Base-by-base conservation (phyloP, 2,113 vertebrate species). In the Epinephelus fuscoguttatus region DNA sequence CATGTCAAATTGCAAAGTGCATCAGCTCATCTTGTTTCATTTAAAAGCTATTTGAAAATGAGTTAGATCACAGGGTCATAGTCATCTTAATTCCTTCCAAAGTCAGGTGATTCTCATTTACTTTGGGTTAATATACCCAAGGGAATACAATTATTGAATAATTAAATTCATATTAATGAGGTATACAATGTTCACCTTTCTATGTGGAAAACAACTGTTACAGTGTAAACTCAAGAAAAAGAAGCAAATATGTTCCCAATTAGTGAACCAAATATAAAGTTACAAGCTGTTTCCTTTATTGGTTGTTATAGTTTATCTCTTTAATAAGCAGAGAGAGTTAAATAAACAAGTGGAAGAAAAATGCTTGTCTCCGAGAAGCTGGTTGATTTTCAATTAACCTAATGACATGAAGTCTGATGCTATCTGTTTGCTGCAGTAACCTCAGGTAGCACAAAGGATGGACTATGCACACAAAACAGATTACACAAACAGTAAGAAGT, bases 331-430 rank as follows among this genome's bases (percentile, higher is more conserved):
- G 40, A 81, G 23, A 57, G 55, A 74, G 49, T 78, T 49, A 86
- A 69, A 89, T 71, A 25, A 83, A 37, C 27, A 74, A 70, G 69
- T 47, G 76, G 56, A 84, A 71, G 25, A 85, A 67, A 81, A 74
- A 69, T 30, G 17, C 61, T 21, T 11, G 61, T 74, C 61, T 85
- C 53, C 25, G n/a, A 60, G 74, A 90, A 81, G 78, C 60, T 60
- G n/a, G 52, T 56, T 76, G 62, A 63, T 85, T 87, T 91, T 81
- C 82, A 88, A 87, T 91, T 88, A 91, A 80, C 74, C 87, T 79
- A 73, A 81, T 82, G 72, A 82, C 83, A 69, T 4, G 53, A 6
- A 72, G 63, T 45, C 17, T 1, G 78, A 81, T 85, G 37, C 47
- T 63, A 81, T 84, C 83, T 69, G 45, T 69, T 86, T 37, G 25